Conservation (phyloP, 2,113 vertebrate species). For the Mastomys natalensis region DNA sequence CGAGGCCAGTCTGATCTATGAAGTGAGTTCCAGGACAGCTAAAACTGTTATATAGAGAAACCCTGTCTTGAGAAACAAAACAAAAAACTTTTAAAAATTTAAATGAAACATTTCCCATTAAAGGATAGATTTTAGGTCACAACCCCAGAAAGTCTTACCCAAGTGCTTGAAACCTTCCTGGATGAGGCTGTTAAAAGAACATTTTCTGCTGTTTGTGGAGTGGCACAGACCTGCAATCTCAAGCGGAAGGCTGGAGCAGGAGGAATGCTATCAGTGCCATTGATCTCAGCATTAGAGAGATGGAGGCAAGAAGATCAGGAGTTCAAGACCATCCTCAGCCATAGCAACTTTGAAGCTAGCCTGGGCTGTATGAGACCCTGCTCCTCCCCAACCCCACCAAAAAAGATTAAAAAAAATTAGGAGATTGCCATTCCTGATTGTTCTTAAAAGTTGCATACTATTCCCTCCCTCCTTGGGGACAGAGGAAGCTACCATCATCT, state of each 20-base stretch:
- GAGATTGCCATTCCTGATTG: not conserved
- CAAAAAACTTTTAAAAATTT: not conserved
- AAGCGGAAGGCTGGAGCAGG: not conserved
- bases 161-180: not conserved
- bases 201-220: not conserved
- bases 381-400: not conserved
- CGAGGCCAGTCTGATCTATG: too few relatives aligned
- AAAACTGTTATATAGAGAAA: too few relatives aligned
- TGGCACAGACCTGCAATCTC: not conserved
- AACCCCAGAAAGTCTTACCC: not conserved
- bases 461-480: not conserved
- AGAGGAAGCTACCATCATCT: not conserved
- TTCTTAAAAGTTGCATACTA: not conserved
- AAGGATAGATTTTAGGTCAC: not conserved
- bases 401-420: not conserved
- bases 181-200: not conserved
- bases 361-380: not conserved
- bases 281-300: not conserved
- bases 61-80: too few relatives aligned
- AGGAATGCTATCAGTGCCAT: not conserved
- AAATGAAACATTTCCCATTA: not conserved
- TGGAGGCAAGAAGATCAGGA: not conserved
- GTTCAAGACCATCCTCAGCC: not conserved
- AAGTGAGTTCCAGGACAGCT: too few relatives aligned
- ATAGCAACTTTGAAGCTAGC: not conserved